phyloP scores from a whole-genome alignment of 2,888 invertebrate genomes.

The Drosophila pseudotakahashii region DNA sequence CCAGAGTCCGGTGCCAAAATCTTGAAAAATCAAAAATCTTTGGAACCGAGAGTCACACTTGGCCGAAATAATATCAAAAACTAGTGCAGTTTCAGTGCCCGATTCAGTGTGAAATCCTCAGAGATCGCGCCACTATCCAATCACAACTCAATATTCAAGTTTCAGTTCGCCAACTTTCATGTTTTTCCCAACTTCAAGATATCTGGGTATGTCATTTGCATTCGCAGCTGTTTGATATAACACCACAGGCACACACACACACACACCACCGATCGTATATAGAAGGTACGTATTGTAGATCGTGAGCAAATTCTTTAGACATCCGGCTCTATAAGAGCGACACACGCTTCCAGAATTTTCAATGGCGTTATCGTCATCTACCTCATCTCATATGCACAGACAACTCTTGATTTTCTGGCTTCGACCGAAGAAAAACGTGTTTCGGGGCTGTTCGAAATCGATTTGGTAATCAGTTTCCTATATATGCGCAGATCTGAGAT shows the following conservation, averaged over 20 bases:
- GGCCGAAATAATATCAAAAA: constrained; percentile 10
- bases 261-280: constrained; percentile 10
- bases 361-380: constrained; percentile 52
- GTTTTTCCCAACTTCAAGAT: constrained; percentile 8
- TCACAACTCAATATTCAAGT: constrained; percentile 11
- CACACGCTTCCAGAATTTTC: constrained; percentile 68
- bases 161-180: background rate
- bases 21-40: constrained; percentile 26
- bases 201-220: constrained; percentile 65
- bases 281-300: constrained; percentile 41
- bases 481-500: constrained; percentile 36
- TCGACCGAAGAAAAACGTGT: constrained; percentile 61
- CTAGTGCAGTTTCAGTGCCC: constrained; percentile 35
- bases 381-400: constrained; percentile 63
- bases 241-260: constrained; percentile 25
- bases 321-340: constrained; percentile 58
- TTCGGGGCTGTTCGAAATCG: constrained; percentile 46
- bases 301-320: constrained; percentile 45
- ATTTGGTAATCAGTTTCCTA: constrained; percentile 44
- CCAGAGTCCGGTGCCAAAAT: constrained; percentile 58
- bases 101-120: constrained; percentile 25
- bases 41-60: constrained; percentile 16
- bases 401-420: constrained; percentile 44
- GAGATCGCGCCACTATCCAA: constrained; percentile 22
- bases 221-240: constrained; percentile 60